Conservation (phyloP, 2,797 vertebrate species). For the Crocodylus rhombifer region DNA sequence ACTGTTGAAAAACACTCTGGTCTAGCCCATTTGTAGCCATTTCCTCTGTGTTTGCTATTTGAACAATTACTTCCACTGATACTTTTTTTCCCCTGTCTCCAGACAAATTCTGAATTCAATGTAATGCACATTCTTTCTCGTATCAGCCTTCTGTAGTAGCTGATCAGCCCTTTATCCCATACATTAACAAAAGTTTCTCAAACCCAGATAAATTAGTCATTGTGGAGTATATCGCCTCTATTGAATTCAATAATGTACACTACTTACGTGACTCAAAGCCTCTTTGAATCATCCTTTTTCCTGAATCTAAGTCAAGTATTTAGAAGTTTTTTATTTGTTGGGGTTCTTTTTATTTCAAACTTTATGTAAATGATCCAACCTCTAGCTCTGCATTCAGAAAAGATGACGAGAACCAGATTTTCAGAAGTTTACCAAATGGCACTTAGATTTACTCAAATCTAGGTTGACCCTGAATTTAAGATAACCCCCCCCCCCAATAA, state of each 20-base stretch:
- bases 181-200: constrained; percentile 16
- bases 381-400: neutral
- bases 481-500: too few relatives aligned
- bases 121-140: neutral
- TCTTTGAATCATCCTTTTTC: constrained; percentile 16
- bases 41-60: neutral
- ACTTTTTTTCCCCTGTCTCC: constrained; percentile 5
- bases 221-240: neutral
- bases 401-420: neutral
- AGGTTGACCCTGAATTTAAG: too few relatives aligned
- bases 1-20: neutral
- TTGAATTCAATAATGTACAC: constrained; percentile 9
- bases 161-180: constrained; percentile 25
- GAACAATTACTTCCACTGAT: neutral
- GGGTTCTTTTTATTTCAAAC: constrained; percentile 48
- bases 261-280: constrained; percentile 31
- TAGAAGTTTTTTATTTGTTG: neutral
- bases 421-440: neutral
- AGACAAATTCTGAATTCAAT: constrained; percentile 42
- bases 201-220: constrained; percentile 40
- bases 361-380: neutral
- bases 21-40: neutral
- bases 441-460: neutral
- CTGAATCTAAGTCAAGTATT: neutral
- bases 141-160: constrained; percentile 39